Conservation (phyloP, 2,113 vertebrate genomes). For the Percina caprodes region DNA sequence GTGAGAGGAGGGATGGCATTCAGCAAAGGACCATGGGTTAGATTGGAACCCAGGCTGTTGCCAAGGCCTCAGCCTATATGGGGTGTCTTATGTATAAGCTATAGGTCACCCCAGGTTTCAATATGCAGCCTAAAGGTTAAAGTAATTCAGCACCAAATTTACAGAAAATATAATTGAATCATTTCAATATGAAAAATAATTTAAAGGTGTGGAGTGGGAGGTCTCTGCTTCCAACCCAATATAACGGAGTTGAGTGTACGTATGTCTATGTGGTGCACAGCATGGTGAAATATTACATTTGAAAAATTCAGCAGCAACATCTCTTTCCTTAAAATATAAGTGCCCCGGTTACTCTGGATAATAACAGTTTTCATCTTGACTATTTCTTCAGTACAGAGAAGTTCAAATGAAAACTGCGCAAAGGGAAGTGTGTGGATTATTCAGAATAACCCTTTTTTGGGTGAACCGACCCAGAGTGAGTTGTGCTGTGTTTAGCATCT, state of each 20-base stretch:
- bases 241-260: neutral
- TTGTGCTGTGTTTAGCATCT: neutral
- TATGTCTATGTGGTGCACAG: conserved; percentile 11
- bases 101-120: too few species aligned
- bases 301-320: conserved; percentile 6
- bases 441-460: neutral
- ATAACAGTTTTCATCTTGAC: neutral
- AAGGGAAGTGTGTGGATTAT: neutral
- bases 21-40: too few species aligned
- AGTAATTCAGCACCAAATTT: neutral
- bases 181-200: neutral
- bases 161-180: neutral
- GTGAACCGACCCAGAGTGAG: neutral
- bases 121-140: too few species aligned
- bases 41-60: too few species aligned
- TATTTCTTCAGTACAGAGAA: neutral
- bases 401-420: neutral
- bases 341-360: neutral
- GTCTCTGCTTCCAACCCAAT: neutral
- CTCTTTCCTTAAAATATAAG: neutral
- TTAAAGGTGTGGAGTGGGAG: neutral
- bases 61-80: too few species aligned
- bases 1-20: too few species aligned
- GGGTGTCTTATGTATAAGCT: too few species aligned
- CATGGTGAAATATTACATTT: conserved; percentile 8